Conservation (phyloP, 2,113 vertebrate genomes). For the Hippoglossus stenolepis region DNA sequence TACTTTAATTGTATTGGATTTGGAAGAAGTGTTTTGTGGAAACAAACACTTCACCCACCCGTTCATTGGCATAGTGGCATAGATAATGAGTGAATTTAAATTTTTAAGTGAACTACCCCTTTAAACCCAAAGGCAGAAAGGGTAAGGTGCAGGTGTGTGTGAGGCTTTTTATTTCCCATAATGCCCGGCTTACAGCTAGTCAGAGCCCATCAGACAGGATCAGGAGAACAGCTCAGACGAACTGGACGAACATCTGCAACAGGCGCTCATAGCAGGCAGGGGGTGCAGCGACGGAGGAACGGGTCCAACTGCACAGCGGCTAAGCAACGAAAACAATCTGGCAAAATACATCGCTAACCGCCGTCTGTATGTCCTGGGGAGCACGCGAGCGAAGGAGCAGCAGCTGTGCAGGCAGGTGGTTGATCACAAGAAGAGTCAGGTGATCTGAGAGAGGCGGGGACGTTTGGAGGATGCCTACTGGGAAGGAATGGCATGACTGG, state of each 20-base stretch:
- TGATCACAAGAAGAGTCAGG: constrained; percentile 60
- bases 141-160: background rate
- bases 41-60: no score
- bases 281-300: background rate
- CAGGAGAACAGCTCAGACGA: background rate
- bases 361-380: constrained; percentile 38
- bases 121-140: no score
- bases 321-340: constrained; percentile 28
- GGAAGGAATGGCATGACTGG: constrained; percentile 40
- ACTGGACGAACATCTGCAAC: background rate
- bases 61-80: no score
- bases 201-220: background rate
- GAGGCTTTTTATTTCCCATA: background rate
- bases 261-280: constrained; percentile 16
- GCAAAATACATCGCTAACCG: constrained; percentile 24
- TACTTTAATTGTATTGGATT: no score
- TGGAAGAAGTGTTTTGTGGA: no score
- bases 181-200: background rate
- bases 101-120: no score
- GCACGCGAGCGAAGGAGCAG: constrained; percentile 51
- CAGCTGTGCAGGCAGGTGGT: constrained; percentile 72
- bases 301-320: background rate
- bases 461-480: constrained; percentile 28
- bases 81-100: no score
- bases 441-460: constrained; percentile 39